These are phyloP conservation scores for Tetrapedia diversipes DNA, from an alignment of 2,888 invertebrate species.

Conservation along the genomic window DNA sequence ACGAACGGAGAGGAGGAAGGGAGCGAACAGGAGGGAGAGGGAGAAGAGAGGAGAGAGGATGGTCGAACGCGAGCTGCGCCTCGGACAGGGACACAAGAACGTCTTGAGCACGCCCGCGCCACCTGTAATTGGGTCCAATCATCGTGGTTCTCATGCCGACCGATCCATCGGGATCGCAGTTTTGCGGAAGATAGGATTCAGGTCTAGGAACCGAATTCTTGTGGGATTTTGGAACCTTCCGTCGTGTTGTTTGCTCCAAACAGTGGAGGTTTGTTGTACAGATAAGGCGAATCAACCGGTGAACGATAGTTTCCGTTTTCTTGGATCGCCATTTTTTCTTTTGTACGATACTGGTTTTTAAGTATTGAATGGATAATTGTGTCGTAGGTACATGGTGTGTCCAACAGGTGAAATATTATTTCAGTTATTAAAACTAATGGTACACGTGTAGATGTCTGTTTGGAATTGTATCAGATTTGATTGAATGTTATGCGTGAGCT, in stretches of 20 bases:
- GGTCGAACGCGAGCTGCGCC: slow-evolving; percentile 65
- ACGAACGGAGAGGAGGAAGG: slow-evolving; percentile 21
- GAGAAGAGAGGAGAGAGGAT: slow-evolving; percentile 51
- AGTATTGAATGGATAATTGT: too few species aligned
- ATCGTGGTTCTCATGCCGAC: slow-evolving; percentile 75
- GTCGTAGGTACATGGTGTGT: too few species aligned
- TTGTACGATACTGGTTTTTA: too few species aligned
- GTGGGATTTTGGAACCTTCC: background rate
- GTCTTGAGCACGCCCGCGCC: slow-evolving; percentile 77
- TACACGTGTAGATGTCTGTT: too few species aligned
- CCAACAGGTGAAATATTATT: too few species aligned
- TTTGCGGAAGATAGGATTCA: background rate
- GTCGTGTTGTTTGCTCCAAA: background rate
- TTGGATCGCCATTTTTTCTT: too few species aligned
- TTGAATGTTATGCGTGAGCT: too few species aligned
- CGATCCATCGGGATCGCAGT: slow-evolving; percentile 16
- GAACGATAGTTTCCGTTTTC: too few species aligned
- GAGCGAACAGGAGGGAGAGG: background rate
- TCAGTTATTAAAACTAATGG: too few species aligned
- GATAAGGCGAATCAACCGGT: too few species aligned
- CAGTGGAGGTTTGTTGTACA: background rate
- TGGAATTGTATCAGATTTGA: too few species aligned
- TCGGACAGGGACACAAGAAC: slow-evolving; percentile 75
- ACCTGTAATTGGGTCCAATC: slow-evolving; percentile 81
- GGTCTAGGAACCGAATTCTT: background rate